Evolutionary conservation across 2,113 vertebrate species (phyloP).

Genomic region (Hemiscyllium ocellatum): DNA sequence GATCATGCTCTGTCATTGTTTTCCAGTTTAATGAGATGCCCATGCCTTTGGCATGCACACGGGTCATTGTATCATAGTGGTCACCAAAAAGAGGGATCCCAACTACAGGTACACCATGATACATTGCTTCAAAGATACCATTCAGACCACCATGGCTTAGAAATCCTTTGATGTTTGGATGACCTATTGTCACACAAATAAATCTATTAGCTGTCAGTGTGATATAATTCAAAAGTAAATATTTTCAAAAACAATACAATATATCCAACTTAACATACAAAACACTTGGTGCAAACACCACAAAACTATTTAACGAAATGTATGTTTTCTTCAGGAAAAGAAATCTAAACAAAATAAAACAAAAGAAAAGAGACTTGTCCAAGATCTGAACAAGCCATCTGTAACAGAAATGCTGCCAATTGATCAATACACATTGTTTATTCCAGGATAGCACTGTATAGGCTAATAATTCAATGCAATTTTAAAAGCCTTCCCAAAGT

Average conservation of each 20-base stretch:
- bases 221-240: neutral
- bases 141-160: constrained; percentile 93
- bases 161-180: constrained; percentile 81
- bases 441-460: neutral
- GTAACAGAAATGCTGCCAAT: neutral
- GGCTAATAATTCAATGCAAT: neutral
- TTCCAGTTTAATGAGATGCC: constrained; percentile 92
- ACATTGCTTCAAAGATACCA: constrained; percentile 98
- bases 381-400: neutral
- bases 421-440: neutral
- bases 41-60: constrained; percentile 96
- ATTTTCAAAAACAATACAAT: neutral
- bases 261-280: neutral
- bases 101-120: constrained; percentile 91
- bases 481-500: neutral
- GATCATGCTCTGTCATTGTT: constrained; percentile 70
- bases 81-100: constrained; percentile 94
- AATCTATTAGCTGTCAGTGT: neutral
- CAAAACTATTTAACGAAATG: neutral
- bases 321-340: neutral
- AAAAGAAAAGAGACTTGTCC: neutral
- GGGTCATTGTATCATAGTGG: constrained; percentile 96
- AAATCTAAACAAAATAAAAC: neutral
- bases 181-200: constrained; percentile 58
- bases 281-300: neutral